phyloP scores from a whole-genome alignment of 1,140 invertebrate genomes.

The Dryas iulia region DNA sequence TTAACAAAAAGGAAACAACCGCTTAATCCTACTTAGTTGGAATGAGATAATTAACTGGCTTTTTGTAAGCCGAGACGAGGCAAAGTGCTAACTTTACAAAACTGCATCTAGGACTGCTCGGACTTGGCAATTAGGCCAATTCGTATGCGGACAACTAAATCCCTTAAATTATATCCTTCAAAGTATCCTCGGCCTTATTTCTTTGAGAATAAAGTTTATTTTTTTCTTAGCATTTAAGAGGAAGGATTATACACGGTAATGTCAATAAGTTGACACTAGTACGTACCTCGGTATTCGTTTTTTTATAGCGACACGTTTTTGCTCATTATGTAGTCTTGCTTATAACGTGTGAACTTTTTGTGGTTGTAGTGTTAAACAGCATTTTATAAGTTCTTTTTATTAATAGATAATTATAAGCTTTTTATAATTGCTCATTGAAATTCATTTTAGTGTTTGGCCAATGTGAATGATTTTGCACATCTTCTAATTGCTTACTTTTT shows the following conservation, averaged over 20 bases:
- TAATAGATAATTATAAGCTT: neutral
- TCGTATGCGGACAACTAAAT: slow-evolving; percentile 32
- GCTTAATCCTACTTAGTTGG: slow-evolving; percentile 22
- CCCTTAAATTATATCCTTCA: slow-evolving; percentile 10
- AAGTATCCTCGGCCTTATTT: neutral
- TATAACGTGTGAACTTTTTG: neutral
- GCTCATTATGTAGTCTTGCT: slow-evolving; percentile 3
- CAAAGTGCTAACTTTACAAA: slow-evolving; percentile 35
- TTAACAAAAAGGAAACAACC: slow-evolving; percentile 25
- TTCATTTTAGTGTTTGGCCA: neutral
- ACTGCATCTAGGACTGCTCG: slow-evolving; percentile 29
- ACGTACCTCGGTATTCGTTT: neutral
- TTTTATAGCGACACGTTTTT: slow-evolving; percentile 4
- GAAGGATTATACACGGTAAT: slow-evolving; percentile 4
- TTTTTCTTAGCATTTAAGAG: neutral
- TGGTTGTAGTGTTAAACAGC: neutral
- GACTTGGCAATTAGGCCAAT: slow-evolving; percentile 32
- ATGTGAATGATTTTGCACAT: neutral
- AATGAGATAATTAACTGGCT: slow-evolving; percentile 29
- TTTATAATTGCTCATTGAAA: neutral
- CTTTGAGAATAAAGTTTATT: slow-evolving; percentile 5
- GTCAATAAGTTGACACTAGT: slow-evolving; percentile 7
- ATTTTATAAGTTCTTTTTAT: neutral
- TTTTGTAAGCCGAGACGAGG: slow-evolving; percentile 31
- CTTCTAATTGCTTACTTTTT: too few relatives aligned